Evolutionary conservation across 2,113 vertebrate species (phyloP).

Genomic region (Himantopus leucocephalus): DNA sequence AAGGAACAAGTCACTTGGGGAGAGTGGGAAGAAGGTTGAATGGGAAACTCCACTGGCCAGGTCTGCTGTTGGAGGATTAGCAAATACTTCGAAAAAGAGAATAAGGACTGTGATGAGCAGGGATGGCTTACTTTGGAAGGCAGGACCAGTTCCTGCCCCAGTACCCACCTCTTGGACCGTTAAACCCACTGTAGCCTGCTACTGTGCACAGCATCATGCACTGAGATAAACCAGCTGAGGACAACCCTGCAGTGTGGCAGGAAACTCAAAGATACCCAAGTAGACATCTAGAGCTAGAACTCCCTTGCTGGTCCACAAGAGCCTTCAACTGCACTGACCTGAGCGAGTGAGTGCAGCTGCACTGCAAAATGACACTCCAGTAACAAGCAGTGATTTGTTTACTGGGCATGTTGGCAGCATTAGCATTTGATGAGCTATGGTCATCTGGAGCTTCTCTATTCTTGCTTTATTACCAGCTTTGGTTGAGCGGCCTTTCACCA

Average conservation of each 20-base stretch:
- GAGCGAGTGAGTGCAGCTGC: background rate
- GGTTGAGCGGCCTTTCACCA: background rate
- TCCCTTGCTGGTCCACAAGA: background rate
- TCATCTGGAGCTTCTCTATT: background rate
- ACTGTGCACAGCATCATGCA: background rate
- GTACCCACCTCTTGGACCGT: background rate
- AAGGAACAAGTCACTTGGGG: background rate
- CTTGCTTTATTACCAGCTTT: background rate
- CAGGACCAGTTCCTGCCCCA: background rate
- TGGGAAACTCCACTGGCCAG: background rate
- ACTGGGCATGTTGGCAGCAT: background rate
- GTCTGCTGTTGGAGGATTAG: background rate
- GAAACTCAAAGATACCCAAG: background rate
- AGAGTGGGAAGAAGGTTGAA: background rate
- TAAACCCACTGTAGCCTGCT: background rate
- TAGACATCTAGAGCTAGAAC: background rate
- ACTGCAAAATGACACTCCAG: background rate
- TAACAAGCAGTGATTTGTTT: background rate
- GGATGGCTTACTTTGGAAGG: background rate
- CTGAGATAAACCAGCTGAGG: background rate
- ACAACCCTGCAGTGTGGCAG: background rate
- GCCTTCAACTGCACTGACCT: background rate
- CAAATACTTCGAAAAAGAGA: background rate
- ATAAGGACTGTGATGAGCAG: background rate
- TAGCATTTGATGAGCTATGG: background rate